Evolutionary conservation across 2,113 vertebrate species (phyloP), one percentile per base, ranked within the genome.

Genomic region (Plestiodon gilberti): DNA sequence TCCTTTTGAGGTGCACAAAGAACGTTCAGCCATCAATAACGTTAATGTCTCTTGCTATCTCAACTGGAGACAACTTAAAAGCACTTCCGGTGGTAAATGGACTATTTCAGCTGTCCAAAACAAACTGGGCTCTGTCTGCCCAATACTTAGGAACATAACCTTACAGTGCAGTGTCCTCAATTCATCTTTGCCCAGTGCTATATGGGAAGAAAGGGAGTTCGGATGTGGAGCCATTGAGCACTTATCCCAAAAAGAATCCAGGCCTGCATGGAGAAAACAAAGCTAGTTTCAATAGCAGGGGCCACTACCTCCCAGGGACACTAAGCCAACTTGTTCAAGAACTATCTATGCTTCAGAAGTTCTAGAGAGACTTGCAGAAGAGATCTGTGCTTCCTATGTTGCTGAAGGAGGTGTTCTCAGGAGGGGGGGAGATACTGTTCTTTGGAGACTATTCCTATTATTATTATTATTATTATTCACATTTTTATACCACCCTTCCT

Each of bases 1-100:
- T 84, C 94, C 92, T 93, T 95, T 95, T 89, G 90, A 30, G 93
- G 92, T 95, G 94, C 85, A 23, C 90, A 81, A 92, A 93, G 91
- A 80, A 92, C 89, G 89, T 94, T 88, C 95, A 90, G 90, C 93
- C 91, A 94, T 94, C 95, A 89, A 93, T 88, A 89, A 86, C 80
- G 61, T 87, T 93, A 94, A 90, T 91, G 88, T 87, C 83, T 78
- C 59, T n/a, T 48, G 1, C 59, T 76, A 87, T 94, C 87, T 92
- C 88, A 86, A 88, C 0, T n/a, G 78, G 87, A 91, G 93, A 88
- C 79, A 92, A 88, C 86, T 82, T 86, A 90, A 93, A 92, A 93
- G 90, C 83, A 82, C 82, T 91, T 90, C 80, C 81, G 18, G 75
- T 87, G 64, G 17, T 71, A 70, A 90, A 69, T 0, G 70, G 23